Base-by-base conservation (phyloP, 2,113 vertebrate species). In the Hipposideros armiger region DNA sequence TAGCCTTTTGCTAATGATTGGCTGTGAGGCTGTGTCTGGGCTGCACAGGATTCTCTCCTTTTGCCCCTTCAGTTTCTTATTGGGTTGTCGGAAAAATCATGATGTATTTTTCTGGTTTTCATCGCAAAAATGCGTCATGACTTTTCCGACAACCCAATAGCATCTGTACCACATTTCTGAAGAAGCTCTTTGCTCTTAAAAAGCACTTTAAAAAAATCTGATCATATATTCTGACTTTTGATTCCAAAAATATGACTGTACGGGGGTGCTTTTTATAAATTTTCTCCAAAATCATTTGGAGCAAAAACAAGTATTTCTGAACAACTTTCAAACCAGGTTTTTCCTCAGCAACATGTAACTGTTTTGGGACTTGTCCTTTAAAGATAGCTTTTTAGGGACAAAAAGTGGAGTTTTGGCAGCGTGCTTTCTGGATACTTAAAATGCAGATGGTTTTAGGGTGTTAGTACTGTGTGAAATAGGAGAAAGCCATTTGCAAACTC, bases 301-400 rank as follows among this genome's bases (percentile, higher is more conserved):
- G 62, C 32, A 83, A 87, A 88, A 88, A 30, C 19, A 74, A 67
- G 58, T 62, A 60, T 87, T 95, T 87, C 62, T 83, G 20, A 88
- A 77, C 70, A 77, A 58, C 64, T 90, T 80, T 58, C 28, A 81
- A 58, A 62, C 13, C 50, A 85, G 82, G 56, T 72, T 78, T 66
- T 32, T 47, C 58, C 81, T 76, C 50, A 88, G 50, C 40, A n/a
- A 19, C 60, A 52, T 56, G 52, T 67, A 67, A 56, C 32, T 72
- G 32, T 40, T 58, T 60, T 1, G 54, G 64, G 36, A 66, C 22
- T 86, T 77, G 42, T 77, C 66, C 64, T 91, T 45, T 52, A 80
- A 89, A 16, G 36, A 50, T 76, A 69, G 26, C 60, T 42, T 88
- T 32, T 87, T 69, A 67, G 90, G 60, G 28, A 87, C 7, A 67